Base-by-base conservation (phyloP, 2,888 invertebrate genomes). In the Eupithecia subumbrata region DNA sequence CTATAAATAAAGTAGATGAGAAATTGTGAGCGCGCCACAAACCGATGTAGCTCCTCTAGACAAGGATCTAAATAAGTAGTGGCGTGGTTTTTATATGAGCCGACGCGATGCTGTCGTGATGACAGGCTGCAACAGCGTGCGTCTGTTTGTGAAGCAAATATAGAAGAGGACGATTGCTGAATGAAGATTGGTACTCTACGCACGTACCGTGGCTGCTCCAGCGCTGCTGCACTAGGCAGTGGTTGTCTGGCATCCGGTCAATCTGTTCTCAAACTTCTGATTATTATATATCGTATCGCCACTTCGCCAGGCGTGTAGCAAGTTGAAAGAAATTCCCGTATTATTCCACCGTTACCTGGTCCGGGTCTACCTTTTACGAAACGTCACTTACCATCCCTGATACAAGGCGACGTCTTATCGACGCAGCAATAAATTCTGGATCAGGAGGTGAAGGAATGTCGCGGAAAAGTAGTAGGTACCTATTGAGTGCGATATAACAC, bases 1-100 rank as follows among this genome's bases (percentile, higher is more conserved):
- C 43, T 68, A 40, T 68, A 68, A 68, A 68, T 68, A 68, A 25
- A 43, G 43, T 68, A 68, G 68, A 68, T 68, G 68, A 68, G 43
- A 45, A 40, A 43, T 37, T 7, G 64, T 64, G 30, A 22, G 43
- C 66, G 37, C 34, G 3, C 37, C 34, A 11, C 37, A 2, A 11
- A 22, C 67, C 25, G 25, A 56, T 56, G n/a, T 9, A 56, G 22
- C 52, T n/a, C 5, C 9, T 40, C 14, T 37, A 40, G 40, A 37
- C n/a, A 40, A 16, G n/a, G 25, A 22, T 60, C 68, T 68, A 16
- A 68, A 68, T 25, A 45, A 43, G 14, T 22, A 25, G 40, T 67
- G 22, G 18, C 66, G 16, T 25, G 14, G 22, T 45, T 45, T 43
- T n/a, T 67, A 22, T 5, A 22, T 43, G 12, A 22, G 4, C 5